Evolutionary conservation across 2,797 vertebrate genomes (phyloP), one percentile per base, ranked within the genome.

Genomic region (Mus caroli): DNA sequence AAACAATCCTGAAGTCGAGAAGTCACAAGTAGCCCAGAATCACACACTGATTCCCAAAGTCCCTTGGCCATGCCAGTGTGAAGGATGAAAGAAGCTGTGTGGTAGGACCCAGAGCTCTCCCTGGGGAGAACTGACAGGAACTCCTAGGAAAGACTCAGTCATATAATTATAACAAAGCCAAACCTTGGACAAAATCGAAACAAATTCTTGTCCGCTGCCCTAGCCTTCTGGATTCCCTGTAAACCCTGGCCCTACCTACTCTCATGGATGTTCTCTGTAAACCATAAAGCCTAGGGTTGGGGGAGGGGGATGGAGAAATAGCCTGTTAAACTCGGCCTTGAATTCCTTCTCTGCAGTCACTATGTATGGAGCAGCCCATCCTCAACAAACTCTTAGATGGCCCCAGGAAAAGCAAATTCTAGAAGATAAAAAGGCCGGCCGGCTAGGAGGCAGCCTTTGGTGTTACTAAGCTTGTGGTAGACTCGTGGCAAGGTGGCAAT

Each of bases 211-310:
- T 50, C 76, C 96, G 80, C 73, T 85, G n/a, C 80, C 91, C 80
- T 92, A 46, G 90, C 77, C 34, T 71, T 97, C 93, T 31, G 67
- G 62, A 52, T 96, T 87, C 54, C 52, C 80, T 97, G 94, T 97
- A 92, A 98, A 97, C 93, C 95, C 4, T 75, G 89, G 71, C 79
- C 95, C 90, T 92, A 14, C 0, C 1, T 46, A 88, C 87, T 96
- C 91, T 97, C 94, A 94, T 91, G 90, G 92, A 82, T 96, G 98
- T 97, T 95, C 71, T 92, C 64, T 37, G 92, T 92, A 97, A 90
- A 52, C 73, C 82, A 84, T 97, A 96, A 97, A 97, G 86, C 92
- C 90, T 94, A 62, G 71, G 0, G 0, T 60, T 10, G 78, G 0
- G 0, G 76, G 10, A 8, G 88, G 94, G 77, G 73, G 67, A 26